These are phyloP conservation scores for Odontocerum albicorne DNA, from an alignment of 2,888 invertebrate species.

Conservation along the genomic window DNA sequence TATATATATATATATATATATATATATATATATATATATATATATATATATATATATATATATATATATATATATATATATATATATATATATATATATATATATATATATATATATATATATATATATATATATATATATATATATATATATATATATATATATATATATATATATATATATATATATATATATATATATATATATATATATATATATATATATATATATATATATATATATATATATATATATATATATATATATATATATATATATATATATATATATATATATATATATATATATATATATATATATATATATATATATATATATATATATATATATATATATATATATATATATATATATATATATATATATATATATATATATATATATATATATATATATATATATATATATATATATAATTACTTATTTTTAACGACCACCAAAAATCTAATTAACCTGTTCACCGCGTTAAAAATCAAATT, in stretches of 20 bases:
- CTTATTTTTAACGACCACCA: not conserved
- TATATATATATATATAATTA: not conserved
- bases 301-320: not conserved
- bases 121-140: not conserved
- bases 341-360: not conserved
- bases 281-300: not conserved
- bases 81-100: not conserved
- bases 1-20: not conserved
- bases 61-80: not conserved
- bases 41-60: not conserved
- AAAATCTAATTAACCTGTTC: too few relatives aligned
- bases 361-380: not conserved
- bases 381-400: conserved; percentile 3
- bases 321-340: not conserved
- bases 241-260: not conserved
- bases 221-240: not conserved
- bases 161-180: not conserved
- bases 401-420: conserved; percentile 2
- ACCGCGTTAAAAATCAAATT: too few relatives aligned
- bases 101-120: not conserved
- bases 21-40: not conserved
- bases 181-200: not conserved
- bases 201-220: not conserved
- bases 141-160: not conserved
- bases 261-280: not conserved